These are phyloP conservation scores for Drosophila borborema DNA, from an alignment of 2,888 invertebrate genomes.

Conservation along the genomic window DNA sequence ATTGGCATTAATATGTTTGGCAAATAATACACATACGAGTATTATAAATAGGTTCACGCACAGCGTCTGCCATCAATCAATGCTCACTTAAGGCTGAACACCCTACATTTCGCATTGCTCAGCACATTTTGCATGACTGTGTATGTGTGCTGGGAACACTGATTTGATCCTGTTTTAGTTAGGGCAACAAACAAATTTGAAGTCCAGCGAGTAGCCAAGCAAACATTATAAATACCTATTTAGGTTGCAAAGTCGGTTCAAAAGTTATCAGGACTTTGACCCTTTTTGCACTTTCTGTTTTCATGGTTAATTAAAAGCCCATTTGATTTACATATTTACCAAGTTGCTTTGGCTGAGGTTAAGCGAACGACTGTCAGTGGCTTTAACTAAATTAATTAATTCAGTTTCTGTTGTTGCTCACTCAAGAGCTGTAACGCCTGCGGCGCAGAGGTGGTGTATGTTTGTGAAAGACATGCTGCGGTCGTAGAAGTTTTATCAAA, in stretches of 20 bases:
- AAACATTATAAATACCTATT: constrained; percentile 18
- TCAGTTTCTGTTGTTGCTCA: constrained; percentile 15
- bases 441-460: background rate
- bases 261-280: background rate
- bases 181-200: constrained; percentile 16
- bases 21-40: constrained; percentile 75
- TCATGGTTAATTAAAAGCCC: constrained; percentile 65
- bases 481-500: constrained; percentile 4
- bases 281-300: constrained; percentile 23
- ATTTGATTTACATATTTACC: constrained; percentile 52
- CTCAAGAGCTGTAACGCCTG: background rate
- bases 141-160: constrained; percentile 3
- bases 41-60: constrained; percentile 73
- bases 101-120: constrained; percentile 45
- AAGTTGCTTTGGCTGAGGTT: background rate
- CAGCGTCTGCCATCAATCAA: constrained; percentile 70
- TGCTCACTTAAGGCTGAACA: constrained; percentile 38
- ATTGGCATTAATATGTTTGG: constrained; percentile 56
- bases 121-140: constrained; percentile 41
- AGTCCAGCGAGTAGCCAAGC: constrained; percentile 9
- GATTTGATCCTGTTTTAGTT: constrained; percentile 18
- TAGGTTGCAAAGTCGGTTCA: constrained; percentile 1
- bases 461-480: background rate
- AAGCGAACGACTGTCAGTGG: constrained; percentile 4
- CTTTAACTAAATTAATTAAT: constrained; percentile 48